Base-by-base conservation (phyloP, 1,140 invertebrate species). In the Parasteatoda tepidariorum region DNA sequence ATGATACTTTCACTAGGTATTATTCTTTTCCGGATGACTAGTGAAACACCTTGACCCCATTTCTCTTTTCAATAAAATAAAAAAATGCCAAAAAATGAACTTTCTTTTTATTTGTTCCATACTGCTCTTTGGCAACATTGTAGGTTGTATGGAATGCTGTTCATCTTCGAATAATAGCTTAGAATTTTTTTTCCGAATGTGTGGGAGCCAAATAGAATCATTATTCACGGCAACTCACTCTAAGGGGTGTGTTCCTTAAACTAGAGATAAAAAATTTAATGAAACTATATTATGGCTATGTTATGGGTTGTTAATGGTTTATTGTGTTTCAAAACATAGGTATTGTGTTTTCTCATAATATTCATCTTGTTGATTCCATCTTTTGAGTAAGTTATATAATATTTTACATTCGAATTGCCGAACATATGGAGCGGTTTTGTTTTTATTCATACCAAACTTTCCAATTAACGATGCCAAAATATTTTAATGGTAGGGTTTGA, bases 11-110 rank as follows among this genome's bases (percentile, higher is more conserved):
- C 74, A 48, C 28, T 66, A 6, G 34, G 68, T n/a, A n/a, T 79
- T 57, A 82, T 82, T 82, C 55, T 71, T 82, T 28, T 62, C 64
- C 30, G n/a, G n/a, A n/a, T n/a, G n/a, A n/a, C n/a, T n/a, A n/a
- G n/a, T n/a, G n/a, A n/a, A 30, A 71, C 48, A 71, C 78, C 78
- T 82, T 82, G 78, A 82, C 78, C 78, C 38, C 31, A 26, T 79
- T 79, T 48, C 15, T 57, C 3, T n/a, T n/a, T 31, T 13, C 13
- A 18, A 18, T 30, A 9, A 34, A 68, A 48, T 13, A 48, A 48
- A 9, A 48, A 48, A 48, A 48, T 41, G 9, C 38, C 18, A 2
- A n/a, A 48, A 48, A 48, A 9, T 48, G 6, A 41, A 61, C 66
- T 57, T 67, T n/a, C 62, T 64, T n/a, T 30, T 59, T 61, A 30